Base-by-base conservation (phyloP, 1,140 invertebrate species). In the Lucilia cuprina region DNA sequence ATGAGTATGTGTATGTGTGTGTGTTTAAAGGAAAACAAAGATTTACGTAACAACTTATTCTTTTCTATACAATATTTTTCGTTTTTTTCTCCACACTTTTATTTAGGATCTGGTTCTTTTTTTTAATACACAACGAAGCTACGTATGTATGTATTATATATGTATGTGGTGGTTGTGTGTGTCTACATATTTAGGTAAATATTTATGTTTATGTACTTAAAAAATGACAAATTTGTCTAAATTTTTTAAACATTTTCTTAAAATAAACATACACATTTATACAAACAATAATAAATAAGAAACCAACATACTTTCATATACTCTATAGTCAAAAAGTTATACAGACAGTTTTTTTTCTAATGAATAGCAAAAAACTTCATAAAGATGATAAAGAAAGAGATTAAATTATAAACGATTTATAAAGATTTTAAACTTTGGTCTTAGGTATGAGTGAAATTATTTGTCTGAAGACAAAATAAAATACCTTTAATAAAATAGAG, bases 211-310 rank as follows among this genome's bases (percentile, higher is more conserved):
- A 49, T 80, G 41, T 49, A 80, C 41, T 80, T 80, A 80, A 80
- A 77, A 80, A 80, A 80, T 80, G 77, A 80, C 77, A 80, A 80
- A 80, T 80, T 80, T 41, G 77, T 80, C 47, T 80, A 80, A 80
- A 80, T 49, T 80, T 80, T 19, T 80, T 21, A 19, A 21, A 5
- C 3, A 21, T 70, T 21, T 70, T 70, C n/a, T 21, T 21, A 70
- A 70, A 10, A 21, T 70, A 55, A 9, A 19, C 65, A 70, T 70
- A 70, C 65, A 70, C 65, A 19, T 21, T 21, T 4, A 19, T 7
- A 70, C n/a, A 19, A 17, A 21, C 19, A 19, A 70, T 70, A 19
- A 70, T 70, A 70, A 19, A 70, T 70, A 21, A 21, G 2, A 65
- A 30, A 30, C 25, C 0, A 65, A 65, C 65, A 21, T 25, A 70